Conservation (phyloP, 2,888 invertebrate species). For the Orthonychiurus folsomi region DNA sequence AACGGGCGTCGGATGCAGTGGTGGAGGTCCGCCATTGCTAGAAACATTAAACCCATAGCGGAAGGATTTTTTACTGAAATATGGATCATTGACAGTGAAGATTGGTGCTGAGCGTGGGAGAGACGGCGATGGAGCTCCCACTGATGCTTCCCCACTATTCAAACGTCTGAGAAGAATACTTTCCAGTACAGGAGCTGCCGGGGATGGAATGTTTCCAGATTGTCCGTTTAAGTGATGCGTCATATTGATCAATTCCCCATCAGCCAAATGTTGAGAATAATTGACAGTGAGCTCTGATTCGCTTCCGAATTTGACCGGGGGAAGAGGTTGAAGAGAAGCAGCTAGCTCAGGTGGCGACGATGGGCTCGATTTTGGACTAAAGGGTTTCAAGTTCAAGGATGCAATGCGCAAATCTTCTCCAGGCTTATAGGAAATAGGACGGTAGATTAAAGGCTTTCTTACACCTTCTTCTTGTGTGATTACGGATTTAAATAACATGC, state of each 20-base stretch:
- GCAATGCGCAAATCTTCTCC: neutral
- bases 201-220: slow-evolving; percentile 26
- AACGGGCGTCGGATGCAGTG: slow-evolving; percentile 53
- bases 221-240: neutral
- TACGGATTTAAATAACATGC: neutral
- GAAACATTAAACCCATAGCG: slow-evolving; percentile 43
- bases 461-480: neutral
- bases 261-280: neutral
- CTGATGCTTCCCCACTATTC: slow-evolving; percentile 44
- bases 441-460: neutral
- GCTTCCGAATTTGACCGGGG: neutral
- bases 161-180: slow-evolving; percentile 75
- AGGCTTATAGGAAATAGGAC: neutral
- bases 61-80: slow-evolving; percentile 9
- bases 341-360: neutral
- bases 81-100: slow-evolving; percentile 15
- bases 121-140: slow-evolving; percentile 36
- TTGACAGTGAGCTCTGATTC: neutral
- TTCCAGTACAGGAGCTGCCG: slow-evolving; percentile 57
- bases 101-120: slow-evolving; percentile 32
- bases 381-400: neutral
- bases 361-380: neutral
- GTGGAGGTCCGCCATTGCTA: slow-evolving; percentile 42
- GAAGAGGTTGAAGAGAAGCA: neutral
- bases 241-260: neutral